Percentiles rank a stretch among this genome's conserved stretches.
phyloP scores from a whole-genome alignment of 92 coral and sea anemone species.

The Virgularia gustaviana region DNA sequence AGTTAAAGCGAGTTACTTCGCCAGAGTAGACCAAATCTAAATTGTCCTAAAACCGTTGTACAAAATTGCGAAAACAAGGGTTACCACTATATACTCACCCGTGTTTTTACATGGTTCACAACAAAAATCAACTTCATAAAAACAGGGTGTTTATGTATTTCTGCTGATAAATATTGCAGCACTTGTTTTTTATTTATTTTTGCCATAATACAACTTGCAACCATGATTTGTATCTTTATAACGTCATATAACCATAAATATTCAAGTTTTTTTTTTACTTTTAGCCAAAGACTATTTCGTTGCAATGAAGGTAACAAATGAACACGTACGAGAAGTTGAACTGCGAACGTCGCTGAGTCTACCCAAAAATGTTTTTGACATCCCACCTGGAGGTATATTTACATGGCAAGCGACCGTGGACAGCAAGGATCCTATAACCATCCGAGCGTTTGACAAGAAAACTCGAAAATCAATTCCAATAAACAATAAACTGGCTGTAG shows the following conservation, averaged over 20 bases:
- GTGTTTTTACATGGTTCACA: too few species aligned
- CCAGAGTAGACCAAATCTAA: too few species aligned
- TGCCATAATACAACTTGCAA: neutral
- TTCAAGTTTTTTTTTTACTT: neutral
- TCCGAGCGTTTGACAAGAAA: slow-evolving; percentile 13
- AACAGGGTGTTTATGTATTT: too few species aligned
- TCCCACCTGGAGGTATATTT: slow-evolving; percentile 2
- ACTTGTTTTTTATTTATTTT: too few species aligned
- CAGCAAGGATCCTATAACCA: neutral
- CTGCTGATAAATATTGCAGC: too few species aligned
- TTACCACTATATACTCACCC: too few species aligned
- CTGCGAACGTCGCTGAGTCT: slow-evolving; percentile 11
- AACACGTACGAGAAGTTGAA: neutral
- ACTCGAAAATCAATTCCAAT: slow-evolving; percentile 5
- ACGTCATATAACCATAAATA: neutral
- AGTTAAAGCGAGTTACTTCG: too few species aligned
- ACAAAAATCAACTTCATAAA: too few species aligned
- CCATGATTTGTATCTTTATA: neutral
- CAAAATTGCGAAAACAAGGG: too few species aligned
- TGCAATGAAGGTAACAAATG: neutral
- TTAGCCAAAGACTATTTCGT: slow-evolving; percentile 4
- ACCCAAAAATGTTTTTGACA: neutral
- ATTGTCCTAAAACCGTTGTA: too few species aligned
- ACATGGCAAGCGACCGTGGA: neutral
- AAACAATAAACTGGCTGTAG: neutral